Evolutionary conservation across 2,888 invertebrate species (phyloP).

Genomic region (Punctoribates punctum): DNA sequence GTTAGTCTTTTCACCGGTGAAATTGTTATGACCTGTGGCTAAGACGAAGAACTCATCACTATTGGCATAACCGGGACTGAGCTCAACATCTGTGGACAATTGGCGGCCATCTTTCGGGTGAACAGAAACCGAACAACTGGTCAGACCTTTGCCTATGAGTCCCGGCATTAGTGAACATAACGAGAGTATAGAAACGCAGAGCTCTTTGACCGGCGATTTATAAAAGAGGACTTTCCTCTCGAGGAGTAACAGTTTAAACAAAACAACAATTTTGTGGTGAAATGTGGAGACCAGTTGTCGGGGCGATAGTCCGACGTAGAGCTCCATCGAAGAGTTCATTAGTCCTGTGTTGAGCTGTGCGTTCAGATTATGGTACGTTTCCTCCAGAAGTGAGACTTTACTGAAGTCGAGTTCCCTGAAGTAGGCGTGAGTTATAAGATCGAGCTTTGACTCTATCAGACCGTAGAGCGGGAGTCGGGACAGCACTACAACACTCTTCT

Average conservation of each 20-base stretch:
- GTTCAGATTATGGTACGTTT: slow-evolving; percentile 87
- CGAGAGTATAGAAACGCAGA: slow-evolving; percentile 81
- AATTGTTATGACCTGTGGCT: neutral
- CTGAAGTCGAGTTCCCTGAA: slow-evolving; percentile 92
- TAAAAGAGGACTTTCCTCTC: slow-evolving; percentile 77
- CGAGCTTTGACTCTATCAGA: slow-evolving; percentile 85
- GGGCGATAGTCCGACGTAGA: slow-evolving; percentile 73
- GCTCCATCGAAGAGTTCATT: slow-evolving; percentile 59
- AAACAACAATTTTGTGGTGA: slow-evolving; percentile 82
- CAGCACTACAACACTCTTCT: slow-evolving; percentile 95
- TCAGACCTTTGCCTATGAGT: slow-evolving; percentile 47
- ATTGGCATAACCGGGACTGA: no score
- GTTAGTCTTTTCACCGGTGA: neutral
- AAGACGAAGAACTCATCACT: neutral
- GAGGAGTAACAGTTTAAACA: slow-evolving; percentile 86
- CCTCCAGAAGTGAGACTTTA: slow-evolving; percentile 77
- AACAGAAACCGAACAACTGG: slow-evolving; percentile 38
- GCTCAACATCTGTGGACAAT: slow-evolving; percentile 38
- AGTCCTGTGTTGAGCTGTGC: slow-evolving; percentile 66
- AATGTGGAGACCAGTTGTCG: slow-evolving; percentile 76
- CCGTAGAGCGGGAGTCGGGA: slow-evolving; percentile 88
- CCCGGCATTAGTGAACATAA: slow-evolving; percentile 84
- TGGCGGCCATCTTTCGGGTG: slow-evolving; percentile 29
- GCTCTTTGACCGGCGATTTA: slow-evolving; percentile 82
- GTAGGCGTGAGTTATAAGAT: slow-evolving; percentile 92